phyloP scores from a whole-genome alignment of 2,888 invertebrate species.

The Dichetophora obliterata region DNA sequence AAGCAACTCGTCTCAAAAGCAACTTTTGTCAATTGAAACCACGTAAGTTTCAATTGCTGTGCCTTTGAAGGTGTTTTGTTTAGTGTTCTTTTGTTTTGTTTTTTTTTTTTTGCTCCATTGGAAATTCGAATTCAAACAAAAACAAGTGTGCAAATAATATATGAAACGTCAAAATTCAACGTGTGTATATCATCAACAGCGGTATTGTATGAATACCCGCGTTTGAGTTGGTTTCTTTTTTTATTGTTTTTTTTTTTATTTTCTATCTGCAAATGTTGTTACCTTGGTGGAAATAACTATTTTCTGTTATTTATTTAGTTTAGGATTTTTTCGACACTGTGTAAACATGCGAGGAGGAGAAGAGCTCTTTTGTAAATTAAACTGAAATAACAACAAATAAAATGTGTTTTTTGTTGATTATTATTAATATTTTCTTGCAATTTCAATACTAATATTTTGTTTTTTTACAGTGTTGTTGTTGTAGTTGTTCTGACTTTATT shows the following conservation, averaged over 20 bases:
- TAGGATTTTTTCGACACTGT: slow-evolving; percentile 27
- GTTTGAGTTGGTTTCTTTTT: slow-evolving; percentile 8
- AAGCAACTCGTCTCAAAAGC: no score
- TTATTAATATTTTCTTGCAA: not conserved
- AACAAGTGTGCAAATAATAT: slow-evolving; percentile 41
- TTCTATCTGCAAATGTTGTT: not conserved
- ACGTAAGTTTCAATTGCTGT: not conserved
- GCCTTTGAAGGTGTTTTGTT: slow-evolving; percentile 12
- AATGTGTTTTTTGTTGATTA: slow-evolving; percentile 37
- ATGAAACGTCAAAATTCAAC: slow-evolving; percentile 18
- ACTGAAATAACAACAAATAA: slow-evolving; percentile 35
- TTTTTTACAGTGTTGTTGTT: not conserved
- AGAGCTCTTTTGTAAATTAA: slow-evolving; percentile 26
- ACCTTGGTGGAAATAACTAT: not conserved
- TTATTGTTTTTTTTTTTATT: slow-evolving; percentile 3
- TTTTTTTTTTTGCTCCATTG: not conserved
- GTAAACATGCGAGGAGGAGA: slow-evolving; percentile 5
- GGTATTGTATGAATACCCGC: not conserved
- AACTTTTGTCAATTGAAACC: slow-evolving; percentile 10
- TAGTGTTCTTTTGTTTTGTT: not conserved
- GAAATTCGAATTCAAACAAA: slow-evolving; percentile 31
- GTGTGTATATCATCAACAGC: not conserved
- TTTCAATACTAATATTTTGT: not conserved
- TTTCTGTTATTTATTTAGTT: slow-evolving; percentile 10
- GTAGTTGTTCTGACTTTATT: not conserved